Evolutionary conservation across 2,797 vertebrate genomes (phyloP), one percentile per base, ranked within the genome.

Genomic region (Sebastes kiyomatsui): DNA sequence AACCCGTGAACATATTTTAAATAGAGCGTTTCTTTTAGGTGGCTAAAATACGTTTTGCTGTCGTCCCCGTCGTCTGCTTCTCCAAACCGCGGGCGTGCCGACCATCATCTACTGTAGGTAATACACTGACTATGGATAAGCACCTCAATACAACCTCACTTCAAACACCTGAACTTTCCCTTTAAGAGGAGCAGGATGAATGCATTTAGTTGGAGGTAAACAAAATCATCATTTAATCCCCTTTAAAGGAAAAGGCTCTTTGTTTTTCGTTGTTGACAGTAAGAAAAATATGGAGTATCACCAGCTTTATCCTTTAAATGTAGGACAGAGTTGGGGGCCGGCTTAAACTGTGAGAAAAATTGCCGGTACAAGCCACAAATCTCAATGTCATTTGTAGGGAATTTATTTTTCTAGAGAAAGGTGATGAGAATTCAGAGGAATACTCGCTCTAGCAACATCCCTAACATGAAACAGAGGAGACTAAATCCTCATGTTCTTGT

Each of bases 201-300:
- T 20, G 23, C 10, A 64, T 64, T 25, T 7, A 32, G 4, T 12
- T 18, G n/a, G 13, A 33, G 14, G 25, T 4, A 22, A 16, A 22
- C 23, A 28, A 42, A 20, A 30, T 59, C 27, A 49, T 73, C 30
- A 52, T 54, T 52, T n/a, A 11, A 59, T 25, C 65, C 28, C 38
- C 28, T 76, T 76, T 18, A 59, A 59, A 67, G 14, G 6, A 67
- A 49, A 49, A 49, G 1, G 18, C 7, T 49, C 7, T 49, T 49
- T 49, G 0, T 49, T 49, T 46, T 49, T 4, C 7, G 0, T 49
- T 49, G 46, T 49, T 49, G 0, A 49, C 46, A 0, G 0, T 49
- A 49, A 49, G 46, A 4, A 56, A 56, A 22, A 42, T 16, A 38
- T 1, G 27, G 23, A n/a, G 7, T 28, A 72, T 35, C 20, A 3